Conservation (phyloP, 2,113 vertebrate genomes). For the Pao palembangensis region DNA sequence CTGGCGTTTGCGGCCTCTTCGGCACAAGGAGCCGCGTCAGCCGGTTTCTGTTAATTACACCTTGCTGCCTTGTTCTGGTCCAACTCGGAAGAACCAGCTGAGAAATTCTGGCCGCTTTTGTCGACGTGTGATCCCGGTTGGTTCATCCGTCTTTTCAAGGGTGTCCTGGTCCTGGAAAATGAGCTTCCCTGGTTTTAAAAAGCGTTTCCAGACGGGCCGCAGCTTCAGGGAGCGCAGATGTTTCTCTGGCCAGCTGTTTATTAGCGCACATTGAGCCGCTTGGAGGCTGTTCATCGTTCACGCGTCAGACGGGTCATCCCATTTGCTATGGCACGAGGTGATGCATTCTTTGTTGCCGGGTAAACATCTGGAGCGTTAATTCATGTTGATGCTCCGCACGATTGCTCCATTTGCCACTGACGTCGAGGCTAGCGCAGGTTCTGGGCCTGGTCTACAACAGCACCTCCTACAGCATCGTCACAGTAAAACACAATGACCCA, state of each 20-base stretch:
- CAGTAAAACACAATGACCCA: no score
- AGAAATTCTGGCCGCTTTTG: conserved; percentile 7
- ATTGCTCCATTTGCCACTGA: no score
- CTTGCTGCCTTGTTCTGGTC: conserved; percentile 22
- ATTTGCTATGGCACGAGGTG: conserved; percentile 24
- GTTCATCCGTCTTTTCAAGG: conserved; percentile 3
- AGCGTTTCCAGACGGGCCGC: conserved; percentile 8
- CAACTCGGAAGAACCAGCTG: conserved; percentile 1
- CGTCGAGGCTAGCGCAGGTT: no score
- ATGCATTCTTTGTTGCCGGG: conserved; percentile 34
- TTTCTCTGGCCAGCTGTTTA: conserved; percentile 39
- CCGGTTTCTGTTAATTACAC: conserved; percentile 37
- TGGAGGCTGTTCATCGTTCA: conserved; percentile 43
- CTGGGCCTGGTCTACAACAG: no score
- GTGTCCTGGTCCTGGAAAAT: not conserved
- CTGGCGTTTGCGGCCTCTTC: not conserved
- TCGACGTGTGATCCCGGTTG: conserved; percentile 11
- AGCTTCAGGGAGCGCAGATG: conserved; percentile 31
- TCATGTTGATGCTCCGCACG: conserved; percentile 15
- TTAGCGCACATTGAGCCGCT: conserved; percentile 18
- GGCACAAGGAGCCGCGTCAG: conserved; percentile 7
- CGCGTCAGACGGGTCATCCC: conserved; percentile 31
- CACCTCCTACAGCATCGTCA: no score
- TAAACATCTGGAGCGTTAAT: conserved; percentile 44
- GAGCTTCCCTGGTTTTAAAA: not conserved